Base-by-base conservation (phyloP, 2,888 invertebrate genomes). In the Agrypnus murinus region DNA sequence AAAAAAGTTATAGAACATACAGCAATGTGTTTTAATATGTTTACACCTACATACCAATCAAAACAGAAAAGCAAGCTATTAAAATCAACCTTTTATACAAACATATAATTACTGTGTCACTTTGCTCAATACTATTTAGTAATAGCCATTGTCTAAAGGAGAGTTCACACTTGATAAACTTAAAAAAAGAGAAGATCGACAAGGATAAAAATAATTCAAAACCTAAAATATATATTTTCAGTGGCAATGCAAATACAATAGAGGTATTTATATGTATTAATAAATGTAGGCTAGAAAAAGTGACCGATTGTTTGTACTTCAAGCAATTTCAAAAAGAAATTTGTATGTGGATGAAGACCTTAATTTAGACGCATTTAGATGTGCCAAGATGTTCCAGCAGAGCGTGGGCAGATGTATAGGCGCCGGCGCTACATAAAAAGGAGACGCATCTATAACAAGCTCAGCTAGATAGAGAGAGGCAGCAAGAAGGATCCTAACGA, bases 391-490 rank as follows among this genome's bases (percentile, higher is more conserved):
- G 68, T 65, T 72, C 71, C 59, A 69, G 72, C 64, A 63, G 70
- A 71, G 75, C 75, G 78, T 78, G 75, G 78, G 78, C 69, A 45
- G 75, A 65, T 57, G 64, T 60, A 74, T 65, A 65, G 72, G 77
- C 78, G 77, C 78, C 77, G 78, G 78, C 78, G 78, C 77, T 72
- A 74, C 65, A 55, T 57, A 38, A 10, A 65, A 72, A 50, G 14
- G 57, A 68, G 71, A 68, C 25, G 36, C 17, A 46, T 25, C 10
- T 31, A 66, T 17, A n/a, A 45, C 15, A 12, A 65, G 57, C 55
- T 50, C 32, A 57, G 64, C 15, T 36, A 62, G 74, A 67, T 71
- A 71, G 75, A 75, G 73, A 75, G 75, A 73, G 72, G 75, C 38
- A 69, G 25, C 40, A 60, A 57, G 65, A 59, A 72, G 63, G 74